These are phyloP conservation scores for Bradysia coprophila DNA, from an alignment of 1,140 invertebrate species.

Conservation along the genomic window DNA sequence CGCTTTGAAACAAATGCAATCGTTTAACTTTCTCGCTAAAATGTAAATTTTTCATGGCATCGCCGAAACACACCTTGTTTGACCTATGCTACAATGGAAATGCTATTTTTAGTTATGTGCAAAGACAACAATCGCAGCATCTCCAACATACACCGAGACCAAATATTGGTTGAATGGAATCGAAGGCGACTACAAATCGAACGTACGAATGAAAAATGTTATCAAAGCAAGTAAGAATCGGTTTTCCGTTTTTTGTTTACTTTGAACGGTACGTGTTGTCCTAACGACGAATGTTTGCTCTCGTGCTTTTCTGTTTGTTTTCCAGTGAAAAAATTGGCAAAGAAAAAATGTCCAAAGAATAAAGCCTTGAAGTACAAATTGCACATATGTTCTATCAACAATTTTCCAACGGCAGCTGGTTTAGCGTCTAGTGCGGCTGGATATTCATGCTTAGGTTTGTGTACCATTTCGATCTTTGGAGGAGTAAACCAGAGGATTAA, in stretches of 20 bases:
- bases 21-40: too few relatives aligned
- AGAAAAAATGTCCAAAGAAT: slow-evolving; percentile 19
- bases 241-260: too few relatives aligned
- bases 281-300: too few relatives aligned
- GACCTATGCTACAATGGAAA: too few relatives aligned
- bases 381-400: slow-evolving; percentile 85
- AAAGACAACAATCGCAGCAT: slow-evolving; percentile 68
- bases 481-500: too few relatives aligned
- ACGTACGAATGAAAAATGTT: slow-evolving; percentile 52
- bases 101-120: slow-evolving; percentile 60
- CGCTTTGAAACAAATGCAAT: too few relatives aligned
- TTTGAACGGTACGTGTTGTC: too few relatives aligned
- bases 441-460: slow-evolving; percentile 69
- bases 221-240: too few relatives aligned
- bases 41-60: too few relatives aligned
- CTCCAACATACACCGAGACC: slow-evolving; percentile 51
- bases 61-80: too few relatives aligned
- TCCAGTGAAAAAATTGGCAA: slow-evolving; percentile 21
- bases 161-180: slow-evolving; percentile 81
- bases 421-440: slow-evolving; percentile 96
- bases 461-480: slow-evolving; percentile 6
- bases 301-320: slow-evolving; percentile 1
- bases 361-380: slow-evolving; percentile 47
- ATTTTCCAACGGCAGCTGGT: slow-evolving; percentile 97
- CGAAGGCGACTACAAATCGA: slow-evolving; percentile 51